Percentiles rank a stretch among this genome's conserved stretches.
Evolutionary conservation across 2,113 vertebrate genomes (phyloP).

Genomic region (Catharus bicknelli): DNA sequence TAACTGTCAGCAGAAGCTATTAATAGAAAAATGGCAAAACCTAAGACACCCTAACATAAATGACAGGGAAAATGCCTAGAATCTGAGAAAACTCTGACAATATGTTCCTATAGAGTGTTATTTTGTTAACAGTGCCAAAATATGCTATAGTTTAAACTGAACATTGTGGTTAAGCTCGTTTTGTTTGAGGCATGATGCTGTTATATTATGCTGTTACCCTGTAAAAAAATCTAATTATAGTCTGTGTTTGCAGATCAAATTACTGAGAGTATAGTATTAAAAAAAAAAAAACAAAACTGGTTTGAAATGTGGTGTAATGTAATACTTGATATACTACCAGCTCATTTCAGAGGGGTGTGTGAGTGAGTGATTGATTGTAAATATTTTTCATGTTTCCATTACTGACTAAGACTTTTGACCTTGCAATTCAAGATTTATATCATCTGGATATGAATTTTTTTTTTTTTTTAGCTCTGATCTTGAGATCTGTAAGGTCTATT

Average conservation of each 20-base stretch:
- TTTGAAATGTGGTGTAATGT: neutral
- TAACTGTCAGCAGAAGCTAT: neutral
- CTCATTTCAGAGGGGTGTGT: neutral
- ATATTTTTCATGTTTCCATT: neutral
- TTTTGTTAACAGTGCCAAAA: slow-evolving; percentile 5
- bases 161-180: neutral
- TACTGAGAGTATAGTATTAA: neutral
- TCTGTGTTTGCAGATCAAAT: neutral
- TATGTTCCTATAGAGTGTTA: neutral
- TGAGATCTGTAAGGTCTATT: neutral
- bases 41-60: neutral
- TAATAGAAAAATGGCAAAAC: slow-evolving; percentile 8
- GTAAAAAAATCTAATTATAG: neutral
- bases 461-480: neutral
- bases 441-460: neutral
- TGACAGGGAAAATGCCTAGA: neutral
- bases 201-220: neutral
- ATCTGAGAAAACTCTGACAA: neutral
- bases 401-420: neutral
- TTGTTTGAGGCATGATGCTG: neutral
- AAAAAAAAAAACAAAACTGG: neutral
- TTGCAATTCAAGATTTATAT: neutral
- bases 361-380: neutral
- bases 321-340: neutral
- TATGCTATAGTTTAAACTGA: neutral